phyloP scores from a whole-genome alignment of 2,113 vertebrate genomes.

The Toxotes jaculatrix region DNA sequence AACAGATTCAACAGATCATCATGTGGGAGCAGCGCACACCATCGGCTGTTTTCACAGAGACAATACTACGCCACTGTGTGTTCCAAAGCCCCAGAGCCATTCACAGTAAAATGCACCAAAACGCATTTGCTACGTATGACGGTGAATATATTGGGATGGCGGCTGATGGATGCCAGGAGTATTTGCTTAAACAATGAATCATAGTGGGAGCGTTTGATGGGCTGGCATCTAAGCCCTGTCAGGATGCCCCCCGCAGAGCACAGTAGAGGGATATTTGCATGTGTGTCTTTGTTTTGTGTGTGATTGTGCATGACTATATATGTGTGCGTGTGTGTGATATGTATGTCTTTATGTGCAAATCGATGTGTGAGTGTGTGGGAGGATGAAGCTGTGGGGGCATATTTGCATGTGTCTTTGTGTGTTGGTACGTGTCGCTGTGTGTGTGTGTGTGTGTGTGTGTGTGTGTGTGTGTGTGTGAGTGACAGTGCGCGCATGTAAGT shows the following conservation, averaged over 20 bases:
- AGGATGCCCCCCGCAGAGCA: constrained; percentile 75
- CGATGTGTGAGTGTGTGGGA: constrained; percentile 73
- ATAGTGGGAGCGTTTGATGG: constrained; percentile 73
- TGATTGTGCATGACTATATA: constrained; percentile 24
- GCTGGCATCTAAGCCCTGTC: constrained; percentile 77
- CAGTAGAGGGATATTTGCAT: constrained; percentile 76
- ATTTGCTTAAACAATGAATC: constrained; percentile 80
- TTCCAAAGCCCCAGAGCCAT: constrained; percentile 68
- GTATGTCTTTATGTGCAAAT: constrained; percentile 78
- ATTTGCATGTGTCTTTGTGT: constrained; percentile 75
- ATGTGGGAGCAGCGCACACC: constrained; percentile 56
- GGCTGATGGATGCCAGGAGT: constrained; percentile 69
- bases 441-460: constrained; percentile 40
- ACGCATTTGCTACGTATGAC: constrained; percentile 59
- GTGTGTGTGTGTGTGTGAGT: constrained; percentile 51
- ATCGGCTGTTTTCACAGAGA: constrained; percentile 61
- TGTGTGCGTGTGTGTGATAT: constrained; percentile 54
- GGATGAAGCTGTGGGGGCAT: constrained; percentile 75
- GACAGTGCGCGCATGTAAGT: constrained; percentile 56
- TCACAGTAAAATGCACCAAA: constrained; percentile 64
- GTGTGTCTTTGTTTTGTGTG: constrained; percentile 78
- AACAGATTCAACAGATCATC: constrained; percentile 67
- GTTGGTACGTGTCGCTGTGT: constrained; percentile 51
- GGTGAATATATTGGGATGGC: constrained; percentile 69
- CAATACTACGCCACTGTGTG: constrained; percentile 56